Evolutionary conservation across 2,888 invertebrate genomes (phyloP), one percentile per base, ranked within the genome.

Genomic region (Phalera bucephala): DNA sequence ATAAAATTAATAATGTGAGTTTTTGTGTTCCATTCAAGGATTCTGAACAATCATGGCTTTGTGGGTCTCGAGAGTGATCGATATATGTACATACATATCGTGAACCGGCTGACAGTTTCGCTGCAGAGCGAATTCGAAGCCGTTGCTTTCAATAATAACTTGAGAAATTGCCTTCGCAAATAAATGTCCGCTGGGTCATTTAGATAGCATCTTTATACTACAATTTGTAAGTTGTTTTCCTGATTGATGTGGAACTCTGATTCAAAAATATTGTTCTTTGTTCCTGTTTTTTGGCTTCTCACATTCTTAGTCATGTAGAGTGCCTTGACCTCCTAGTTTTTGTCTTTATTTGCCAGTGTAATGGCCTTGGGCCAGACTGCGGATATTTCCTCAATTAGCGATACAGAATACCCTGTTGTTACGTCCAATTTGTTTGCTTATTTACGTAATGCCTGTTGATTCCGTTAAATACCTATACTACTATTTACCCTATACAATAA

Each of bases 21-120:
- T 81, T 81, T 83, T 83, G 77, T 80, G 69, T 57, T 68, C 74
- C 81, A 81, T 86, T 82, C 81, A 81, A 79, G 76, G 74, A 75
- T 77, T 64, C 58, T 58, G 60, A 60, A 64, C 64, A 60, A 62
- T 54, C 48, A 39, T 49, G 45, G 58, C 64, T 57, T 61, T 64
- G 68, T 60, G 49, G 35, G 40, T 46, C 48, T 56, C 33, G 33
- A 48, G 54, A 57, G 57, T 59, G 58, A 66, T 62, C 48, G 51
- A 61, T 62, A 46, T 44, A 42, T n/a, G n/a, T n/a, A n/a, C n/a
- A n/a, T n/a, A n/a, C n/a, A n/a, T 57, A 50, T 47, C 32, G 41
- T 43, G 54, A 59, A 53, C 32, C 25, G 41, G 45, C 51, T 55
- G 54, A 45, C 52, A 57, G 49, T 60, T 56, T 51, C 46, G 43